Evolutionary conservation across 2,113 vertebrate genomes (phyloP).

Genomic region (Aviceda subcristata): DNA sequence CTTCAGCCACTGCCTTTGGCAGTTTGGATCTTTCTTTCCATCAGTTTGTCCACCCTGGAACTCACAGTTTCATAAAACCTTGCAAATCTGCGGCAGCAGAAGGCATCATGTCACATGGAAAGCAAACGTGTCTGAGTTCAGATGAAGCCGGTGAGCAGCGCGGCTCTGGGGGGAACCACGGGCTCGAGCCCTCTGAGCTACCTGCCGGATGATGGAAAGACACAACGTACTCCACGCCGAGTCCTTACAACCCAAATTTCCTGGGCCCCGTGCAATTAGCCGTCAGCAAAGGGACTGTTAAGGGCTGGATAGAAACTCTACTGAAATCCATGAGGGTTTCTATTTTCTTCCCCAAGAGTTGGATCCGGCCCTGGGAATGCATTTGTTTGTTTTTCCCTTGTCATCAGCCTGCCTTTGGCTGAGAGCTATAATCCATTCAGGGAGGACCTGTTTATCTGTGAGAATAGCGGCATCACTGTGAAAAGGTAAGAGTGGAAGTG

Average conservation of each 20-base stretch:
- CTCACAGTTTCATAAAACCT: neutral
- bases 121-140: neutral
- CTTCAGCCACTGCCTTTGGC: neutral
- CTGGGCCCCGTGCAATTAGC: neutral
- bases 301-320: neutral
- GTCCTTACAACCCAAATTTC: neutral
- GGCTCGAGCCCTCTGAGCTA: neutral
- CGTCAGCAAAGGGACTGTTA: neutral
- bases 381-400: slow-evolving; percentile 42
- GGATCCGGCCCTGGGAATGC: neutral
- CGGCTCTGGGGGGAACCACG: fast-evolving
- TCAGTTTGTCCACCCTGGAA: neutral
- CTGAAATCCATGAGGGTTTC: neutral
- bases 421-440: neutral
- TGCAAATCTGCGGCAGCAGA: neutral
- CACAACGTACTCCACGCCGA: fast-evolving
- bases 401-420: neutral
- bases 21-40: neutral
- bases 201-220: neutral
- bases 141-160: fast-evolving
- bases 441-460: slow-evolving; percentile 21
- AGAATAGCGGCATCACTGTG: neutral
- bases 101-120: neutral
- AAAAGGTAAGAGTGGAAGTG: slow-evolving; percentile 33
- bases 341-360: neutral